Base-by-base conservation (phyloP, 2,113 vertebrate species). In the Tyrannus savana region DNA sequence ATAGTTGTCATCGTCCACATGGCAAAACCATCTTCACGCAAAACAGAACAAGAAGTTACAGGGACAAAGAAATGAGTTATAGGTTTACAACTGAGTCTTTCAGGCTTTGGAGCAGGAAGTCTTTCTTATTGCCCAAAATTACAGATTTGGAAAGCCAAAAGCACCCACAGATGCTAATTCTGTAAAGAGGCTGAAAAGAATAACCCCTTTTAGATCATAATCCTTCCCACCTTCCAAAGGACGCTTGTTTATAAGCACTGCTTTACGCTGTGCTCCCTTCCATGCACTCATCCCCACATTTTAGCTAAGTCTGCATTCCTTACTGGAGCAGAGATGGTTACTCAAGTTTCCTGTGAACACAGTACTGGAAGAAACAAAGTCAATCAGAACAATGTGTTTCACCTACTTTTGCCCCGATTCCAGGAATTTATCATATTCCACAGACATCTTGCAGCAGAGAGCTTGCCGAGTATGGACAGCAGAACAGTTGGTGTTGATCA, bases 401-500 rank as follows among this genome's bases (percentile, higher is more conserved):
- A 92, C 99, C 92, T 98, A 99, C 99, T 99, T 99, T 89, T 98
- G 99, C 87, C 99, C 98, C 2, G 99, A 99, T 95, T 99, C 98
- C 10, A 99, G 98, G 97, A 99, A 99, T 92, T 99, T 99, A 97
- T 99, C 99, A 1, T 99, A 99, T 88, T 99, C 99, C 93, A 99
- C 99, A 3, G 99, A 99, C 99, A 99, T 99, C 98, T 99, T 99
- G 97, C 99, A 99, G 97, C 99, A 99, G 55, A 99, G 98, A 8
- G 99, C 99, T 97, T 99, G 99, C 18, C 99, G 98, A 3, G 98
- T 99, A 94, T 99, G 99, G 63, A 98, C 98, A 3, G 99, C 98
- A 0, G 99, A 99, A 92, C 99, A 99, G 97, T 99, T 99, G 41
- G 99, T 99, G 97, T 99, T 99, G 98, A 99, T 98, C 89, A 99